phyloP scores from a whole-genome alignment of 2,113 vertebrate species.

The Shinisaurus crocodilurus region DNA sequence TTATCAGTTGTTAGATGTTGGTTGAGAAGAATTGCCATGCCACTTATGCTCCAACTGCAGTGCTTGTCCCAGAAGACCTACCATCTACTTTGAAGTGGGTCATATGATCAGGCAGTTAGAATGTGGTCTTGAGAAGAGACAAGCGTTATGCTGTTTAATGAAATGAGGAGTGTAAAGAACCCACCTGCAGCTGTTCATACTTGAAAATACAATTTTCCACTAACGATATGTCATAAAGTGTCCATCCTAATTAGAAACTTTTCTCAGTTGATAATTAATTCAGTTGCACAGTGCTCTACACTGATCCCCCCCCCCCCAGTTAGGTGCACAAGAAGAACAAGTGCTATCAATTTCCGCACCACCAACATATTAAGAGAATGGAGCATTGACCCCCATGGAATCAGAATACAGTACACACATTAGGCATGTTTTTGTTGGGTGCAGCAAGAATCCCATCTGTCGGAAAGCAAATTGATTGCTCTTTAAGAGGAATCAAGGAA shows the following conservation, averaged over 20 bases:
- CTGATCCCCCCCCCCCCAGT: not conserved
- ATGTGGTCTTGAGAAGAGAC: not conserved
- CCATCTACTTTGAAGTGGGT: not conserved
- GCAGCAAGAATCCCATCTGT: conserved; percentile 33
- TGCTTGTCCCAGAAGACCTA: not conserved
- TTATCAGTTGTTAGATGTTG: not conserved
- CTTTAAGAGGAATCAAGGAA: conserved; percentile 20
- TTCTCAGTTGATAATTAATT: conserved; percentile 27
- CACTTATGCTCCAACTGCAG: not conserved
- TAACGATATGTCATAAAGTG: not conserved
- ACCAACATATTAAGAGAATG: not conserved
- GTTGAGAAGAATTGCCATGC: not conserved
- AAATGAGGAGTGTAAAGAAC: not conserved
- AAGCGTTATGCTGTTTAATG: conserved; percentile 1
- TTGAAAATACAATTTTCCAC: conserved; percentile 22
- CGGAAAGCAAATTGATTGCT: conserved; percentile 24
- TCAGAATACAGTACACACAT: not conserved
- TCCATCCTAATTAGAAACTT: conserved; percentile 22
- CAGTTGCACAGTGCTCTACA: not conserved
- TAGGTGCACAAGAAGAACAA: conserved; percentile 21
- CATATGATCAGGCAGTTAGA: not conserved
- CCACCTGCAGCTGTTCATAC: conserved; percentile 23
- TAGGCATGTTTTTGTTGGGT: conserved; percentile 40
- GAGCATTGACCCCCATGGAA: conserved; percentile 12
- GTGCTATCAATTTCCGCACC: not conserved